phyloP scores from a whole-genome alignment of 2,113 vertebrate species.

The Phrynosoma platyrhinos region DNA sequence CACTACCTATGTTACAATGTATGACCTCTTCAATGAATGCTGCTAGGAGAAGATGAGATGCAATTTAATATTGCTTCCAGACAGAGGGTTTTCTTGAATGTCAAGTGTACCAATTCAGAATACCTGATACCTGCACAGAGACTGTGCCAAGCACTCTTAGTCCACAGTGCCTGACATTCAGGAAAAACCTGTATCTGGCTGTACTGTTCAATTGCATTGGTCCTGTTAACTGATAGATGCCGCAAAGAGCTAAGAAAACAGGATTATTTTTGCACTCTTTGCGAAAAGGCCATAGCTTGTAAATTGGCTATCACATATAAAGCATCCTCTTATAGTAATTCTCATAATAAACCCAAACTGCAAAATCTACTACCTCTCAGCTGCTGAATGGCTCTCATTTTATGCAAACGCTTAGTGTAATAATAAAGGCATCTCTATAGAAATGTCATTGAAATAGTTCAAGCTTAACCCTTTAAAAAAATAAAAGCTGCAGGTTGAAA shows the following conservation, averaged over 20 bases:
- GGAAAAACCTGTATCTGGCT: not conserved
- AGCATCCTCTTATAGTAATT: conserved; percentile 1
- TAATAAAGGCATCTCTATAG: conserved; percentile 61
- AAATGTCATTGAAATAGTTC: conserved; percentile 69
- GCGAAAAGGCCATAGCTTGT: conserved; percentile 38
- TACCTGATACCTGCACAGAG: not conserved
- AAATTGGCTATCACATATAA: conserved; percentile 10
- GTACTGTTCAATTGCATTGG: not conserved
- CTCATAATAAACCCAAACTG: conserved; percentile 29
- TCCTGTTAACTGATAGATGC: not conserved
- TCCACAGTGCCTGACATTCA: not conserved
- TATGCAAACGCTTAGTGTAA: conserved; percentile 51
- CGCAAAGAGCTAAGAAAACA: not conserved
- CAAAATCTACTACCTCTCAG: conserved; percentile 42
- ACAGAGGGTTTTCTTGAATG: not conserved
- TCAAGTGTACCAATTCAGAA: not conserved
- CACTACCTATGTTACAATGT: not conserved
- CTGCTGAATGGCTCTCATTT: conserved; percentile 61
- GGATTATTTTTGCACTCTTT: not conserved
- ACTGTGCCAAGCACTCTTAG: not conserved
- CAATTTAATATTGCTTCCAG: not conserved
- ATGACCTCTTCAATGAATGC: not conserved
- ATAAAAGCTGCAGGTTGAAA: conserved; percentile 65
- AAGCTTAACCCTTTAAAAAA: conserved; percentile 59
- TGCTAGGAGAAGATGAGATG: not conserved